These are phyloP conservation scores for Eriocheir sinensis DNA, from an alignment of 1,140 invertebrate species.

Conservation along the genomic window DNA sequence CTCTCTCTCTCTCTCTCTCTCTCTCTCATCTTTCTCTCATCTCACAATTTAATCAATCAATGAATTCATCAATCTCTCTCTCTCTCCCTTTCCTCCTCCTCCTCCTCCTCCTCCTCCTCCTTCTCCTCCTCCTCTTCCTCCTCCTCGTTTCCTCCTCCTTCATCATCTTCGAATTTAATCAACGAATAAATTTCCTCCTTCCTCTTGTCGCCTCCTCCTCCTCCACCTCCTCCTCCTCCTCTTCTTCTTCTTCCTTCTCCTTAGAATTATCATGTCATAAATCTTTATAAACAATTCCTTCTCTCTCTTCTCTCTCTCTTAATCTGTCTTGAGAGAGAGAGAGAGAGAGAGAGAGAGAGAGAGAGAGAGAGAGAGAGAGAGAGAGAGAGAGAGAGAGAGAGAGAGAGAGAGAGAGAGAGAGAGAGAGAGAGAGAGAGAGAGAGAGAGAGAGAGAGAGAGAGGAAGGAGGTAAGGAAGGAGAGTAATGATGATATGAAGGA, in stretches of 20 bases:
- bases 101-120: not conserved
- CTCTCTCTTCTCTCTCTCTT: too few relatives aligned
- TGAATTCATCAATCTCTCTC: not conserved
- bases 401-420: not conserved
- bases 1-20: not conserved
- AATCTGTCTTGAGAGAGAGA: not conserved
- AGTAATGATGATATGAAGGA: too few relatives aligned
- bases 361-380: not conserved
- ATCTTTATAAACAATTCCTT: not conserved
- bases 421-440: not conserved
- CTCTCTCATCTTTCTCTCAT: not conserved
- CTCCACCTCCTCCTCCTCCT: slow-evolving; percentile 10
- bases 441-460: too few relatives aligned
- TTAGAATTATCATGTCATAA: too few relatives aligned
- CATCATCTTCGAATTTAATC: slow-evolving; percentile 15
- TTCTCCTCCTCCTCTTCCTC: not conserved
- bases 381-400: not conserved
- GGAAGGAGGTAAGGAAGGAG: not conserved
- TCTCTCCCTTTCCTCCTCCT: too few relatives aligned
- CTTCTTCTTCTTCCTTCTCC: too few relatives aligned
- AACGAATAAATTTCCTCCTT: not conserved
- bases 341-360: not conserved
- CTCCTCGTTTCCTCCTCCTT: not conserved
- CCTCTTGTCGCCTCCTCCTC: not conserved
- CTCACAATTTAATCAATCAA: too few relatives aligned